Evolutionary conservation across 1,140 invertebrate genomes (phyloP), one percentile per base, ranked within the genome.

Genomic region (Dolichoris vasculosae): DNA sequence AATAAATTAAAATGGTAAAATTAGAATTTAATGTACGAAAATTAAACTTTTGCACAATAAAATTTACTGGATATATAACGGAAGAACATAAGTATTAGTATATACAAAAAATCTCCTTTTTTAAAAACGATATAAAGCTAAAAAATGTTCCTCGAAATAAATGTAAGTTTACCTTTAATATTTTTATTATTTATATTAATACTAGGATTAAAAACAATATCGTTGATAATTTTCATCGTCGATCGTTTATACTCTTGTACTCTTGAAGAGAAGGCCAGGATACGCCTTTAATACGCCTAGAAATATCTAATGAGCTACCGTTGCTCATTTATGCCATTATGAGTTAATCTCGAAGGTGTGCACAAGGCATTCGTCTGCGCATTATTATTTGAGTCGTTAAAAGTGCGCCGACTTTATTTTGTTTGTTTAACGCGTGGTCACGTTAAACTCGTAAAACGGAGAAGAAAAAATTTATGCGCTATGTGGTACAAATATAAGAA

Each of bases 301-400:
- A 59, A 55, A 35, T 40, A 23, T 0, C 26, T n/a, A 48, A 71
- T 35, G 23, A 38, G 43, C n/a, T 81, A 20, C 30, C 13, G 13
- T 20, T 11, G 46, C 46, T 73, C 55, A 32, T 64, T 83, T 67
- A 87, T 79, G 77, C 87, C 81, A 87, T 88, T 89, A 90, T 88
- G 85, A 87, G 86, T 89, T 90, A 89, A 89, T 90, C 87, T 89
- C 79, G 82, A 86, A 88, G 55, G 86, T 82, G 88, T 89, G 55
- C 23, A 89, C 86, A 88, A 59, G 76, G 11, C 30, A n/a, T 6
- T 46, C 9, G 8, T 51, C 63, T 69, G 85, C 86, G 84, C 67
- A 90, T 91, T 91, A 91, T 92, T 89, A 90, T 88, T 89, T 89
- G 90, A 91, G 89, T 87, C 88, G 87, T 88, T 89, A 88, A 87